Conservation (phyloP, 92 coral and sea anemone species). For the Diadumene lineata region DNA sequence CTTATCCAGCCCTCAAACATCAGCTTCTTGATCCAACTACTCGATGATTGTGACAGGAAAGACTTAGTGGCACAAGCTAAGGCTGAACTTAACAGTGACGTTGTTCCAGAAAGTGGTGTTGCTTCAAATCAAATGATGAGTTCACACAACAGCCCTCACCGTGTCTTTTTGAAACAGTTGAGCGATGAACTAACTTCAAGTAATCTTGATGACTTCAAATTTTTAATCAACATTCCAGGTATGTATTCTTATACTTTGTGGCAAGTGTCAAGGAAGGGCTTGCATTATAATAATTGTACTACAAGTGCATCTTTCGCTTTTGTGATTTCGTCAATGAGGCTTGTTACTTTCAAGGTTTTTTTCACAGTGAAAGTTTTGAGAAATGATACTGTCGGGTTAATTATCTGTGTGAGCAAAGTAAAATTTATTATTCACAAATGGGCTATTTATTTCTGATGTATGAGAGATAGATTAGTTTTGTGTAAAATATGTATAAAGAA, state of each 20-base stretch:
- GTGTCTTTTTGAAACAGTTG: constrained; percentile 57
- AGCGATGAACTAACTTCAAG: constrained; percentile 75
- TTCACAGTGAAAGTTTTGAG: no score
- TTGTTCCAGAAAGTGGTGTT: constrained; percentile 65
- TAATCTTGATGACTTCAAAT: constrained; percentile 70
- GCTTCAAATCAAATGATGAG: not conserved
- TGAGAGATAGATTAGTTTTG: no score
- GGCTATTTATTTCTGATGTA: no score
- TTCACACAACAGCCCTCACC: not conserved
- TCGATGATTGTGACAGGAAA: constrained; percentile 47
- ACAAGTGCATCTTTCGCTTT: not conserved
- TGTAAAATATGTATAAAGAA: no score
- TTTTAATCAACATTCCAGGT: constrained; percentile 84
- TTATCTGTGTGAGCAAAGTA: no score
- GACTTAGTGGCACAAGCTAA: constrained; percentile 53
- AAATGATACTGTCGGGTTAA: no score
- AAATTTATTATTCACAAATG: no score
- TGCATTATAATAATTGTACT: not conserved
- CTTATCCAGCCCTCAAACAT: constrained; percentile 49
- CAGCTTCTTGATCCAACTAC: constrained; percentile 40
- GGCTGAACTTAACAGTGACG: constrained; percentile 30
- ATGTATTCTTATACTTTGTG: not conserved
- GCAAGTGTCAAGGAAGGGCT: not conserved
- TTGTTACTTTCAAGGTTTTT: no score
- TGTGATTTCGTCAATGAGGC: not conserved